Conservation (phyloP, 2,113 vertebrate species). For the Tragelaphus scriptus region DNA sequence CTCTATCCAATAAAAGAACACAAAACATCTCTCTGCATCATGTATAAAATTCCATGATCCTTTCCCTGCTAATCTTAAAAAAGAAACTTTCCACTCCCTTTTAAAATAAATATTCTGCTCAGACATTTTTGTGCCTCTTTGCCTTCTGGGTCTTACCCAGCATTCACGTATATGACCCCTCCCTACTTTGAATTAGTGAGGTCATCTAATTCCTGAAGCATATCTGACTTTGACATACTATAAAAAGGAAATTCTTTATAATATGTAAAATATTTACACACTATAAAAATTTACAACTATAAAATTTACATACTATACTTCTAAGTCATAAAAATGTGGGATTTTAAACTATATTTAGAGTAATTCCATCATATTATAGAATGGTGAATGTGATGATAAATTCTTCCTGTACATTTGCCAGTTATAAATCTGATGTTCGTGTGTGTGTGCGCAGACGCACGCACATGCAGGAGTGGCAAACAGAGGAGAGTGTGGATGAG, state of each 20-base stretch:
- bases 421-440: background rate
- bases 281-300: no score
- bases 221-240: background rate
- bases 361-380: background rate
- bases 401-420: background rate
- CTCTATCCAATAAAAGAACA: background rate
- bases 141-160: background rate
- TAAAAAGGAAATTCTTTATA: background rate
- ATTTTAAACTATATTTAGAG: background rate
- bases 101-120: background rate
- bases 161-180: background rate
- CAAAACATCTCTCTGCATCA: background rate
- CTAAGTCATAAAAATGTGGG: background rate
- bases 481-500: background rate
- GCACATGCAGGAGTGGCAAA: background rate
- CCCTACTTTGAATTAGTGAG: background rate
- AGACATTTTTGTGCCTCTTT: background rate
- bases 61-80: background rate
- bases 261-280: no score
- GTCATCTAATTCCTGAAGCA: background rate
- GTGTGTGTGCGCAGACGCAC: background rate
- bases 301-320: background rate
- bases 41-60: constrained; percentile 4
- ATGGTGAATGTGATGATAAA: background rate
- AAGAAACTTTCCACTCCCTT: background rate